These are phyloP conservation scores for Lasioglossum malachurum DNA, from an alignment of 2,888 invertebrate genomes.

Conservation along the genomic window DNA sequence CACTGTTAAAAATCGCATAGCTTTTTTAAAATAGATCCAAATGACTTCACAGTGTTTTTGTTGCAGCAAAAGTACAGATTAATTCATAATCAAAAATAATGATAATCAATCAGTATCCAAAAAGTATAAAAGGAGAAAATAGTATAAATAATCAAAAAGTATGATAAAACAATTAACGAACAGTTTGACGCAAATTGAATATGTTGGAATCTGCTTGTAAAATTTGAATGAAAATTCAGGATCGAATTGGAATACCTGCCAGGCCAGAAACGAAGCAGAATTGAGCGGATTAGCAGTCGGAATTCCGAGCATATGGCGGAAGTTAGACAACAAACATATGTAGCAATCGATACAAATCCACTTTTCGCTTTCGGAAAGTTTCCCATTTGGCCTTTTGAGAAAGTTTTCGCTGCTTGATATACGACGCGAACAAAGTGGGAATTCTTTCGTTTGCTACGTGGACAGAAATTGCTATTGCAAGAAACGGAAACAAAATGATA, in stretches of 20 bases:
- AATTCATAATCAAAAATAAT: no score
- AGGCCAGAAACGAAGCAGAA: neutral
- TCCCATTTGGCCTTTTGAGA: neutral
- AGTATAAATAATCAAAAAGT: no score
- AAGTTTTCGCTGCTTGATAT: neutral
- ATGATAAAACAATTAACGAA: no score
- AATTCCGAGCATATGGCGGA: slow-evolving; percentile 29
- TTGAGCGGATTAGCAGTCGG: slow-evolving; percentile 15
- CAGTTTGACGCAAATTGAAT: neutral
- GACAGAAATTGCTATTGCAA: neutral
- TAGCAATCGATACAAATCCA: slow-evolving; percentile 17
- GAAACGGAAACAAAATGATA: no score
- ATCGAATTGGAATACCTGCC: neutral
- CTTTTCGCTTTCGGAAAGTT: slow-evolving; percentile 13
- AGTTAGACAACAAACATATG: slow-evolving; percentile 15
- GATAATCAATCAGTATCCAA: no score
- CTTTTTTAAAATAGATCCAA: no score
- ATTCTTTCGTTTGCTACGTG: slow-evolving; percentile 11
- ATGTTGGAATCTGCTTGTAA: neutral
- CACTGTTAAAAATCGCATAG: no score
- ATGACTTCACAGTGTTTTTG: no score
- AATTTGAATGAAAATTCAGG: neutral
- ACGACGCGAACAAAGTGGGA: neutral
- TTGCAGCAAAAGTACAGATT: no score
- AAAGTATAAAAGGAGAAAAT: no score